Base-by-base conservation (phyloP, 2,888 invertebrate genomes). In the Clivina fossor region DNA sequence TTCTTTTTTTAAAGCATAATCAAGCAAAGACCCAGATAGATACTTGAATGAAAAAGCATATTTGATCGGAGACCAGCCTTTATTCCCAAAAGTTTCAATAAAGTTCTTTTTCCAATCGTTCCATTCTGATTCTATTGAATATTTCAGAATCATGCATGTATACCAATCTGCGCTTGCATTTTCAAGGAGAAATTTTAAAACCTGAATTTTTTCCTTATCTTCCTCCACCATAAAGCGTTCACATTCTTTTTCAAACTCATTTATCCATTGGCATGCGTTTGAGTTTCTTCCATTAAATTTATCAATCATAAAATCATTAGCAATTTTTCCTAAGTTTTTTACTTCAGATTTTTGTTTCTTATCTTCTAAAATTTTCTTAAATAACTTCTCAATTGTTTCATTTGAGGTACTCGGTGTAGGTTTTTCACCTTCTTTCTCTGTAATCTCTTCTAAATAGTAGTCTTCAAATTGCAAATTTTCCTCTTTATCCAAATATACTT, bases 1-100 rank as follows among this genome's bases (percentile, higher is more conserved):
- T 57, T 59, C 56, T 38, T 64, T 61, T 58, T 58, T 61, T 60
- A 47, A 57, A 13, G 59, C 57, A 57, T 57, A 66, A 20, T 66
- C 62, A 37, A 66, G 48, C 15, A 67, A 16, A 51, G 60, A 58
- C 11, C 64, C 66, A 18, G 57, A 43, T 57, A 60, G 53, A 51
- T 65, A 65, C 57, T 58, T 64, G 30, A 57, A 65, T 35, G 41
- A 20, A 15, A 65, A 22, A 4, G 64, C 63, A 59, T 66, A 65
- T 60, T 51, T 64, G 1, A 62, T 57, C 28, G 58, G 49, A 15
- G 61, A 48, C 63, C 64, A 66, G 2, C 61, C 63, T 63, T 64
- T 66, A 35, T 59, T 62, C 35, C 60, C 64, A 60, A 58, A 67
- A 2, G 63, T 65, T 19, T 54, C 40, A n/a, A 8, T 18, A 40